Conservation (phyloP, 2,888 invertebrate genomes). For the Argyra leucocephala region DNA sequence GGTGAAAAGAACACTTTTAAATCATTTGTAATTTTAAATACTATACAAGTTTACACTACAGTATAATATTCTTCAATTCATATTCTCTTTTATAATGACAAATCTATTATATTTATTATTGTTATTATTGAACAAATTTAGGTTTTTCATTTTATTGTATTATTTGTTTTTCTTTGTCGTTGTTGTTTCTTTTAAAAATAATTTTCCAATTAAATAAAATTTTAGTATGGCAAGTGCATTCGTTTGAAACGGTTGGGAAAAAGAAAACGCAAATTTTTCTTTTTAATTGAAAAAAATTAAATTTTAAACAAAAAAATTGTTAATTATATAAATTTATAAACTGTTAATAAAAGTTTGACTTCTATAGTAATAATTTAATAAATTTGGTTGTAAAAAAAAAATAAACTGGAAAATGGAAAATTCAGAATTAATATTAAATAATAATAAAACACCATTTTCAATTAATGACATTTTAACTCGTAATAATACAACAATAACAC, state of each 20-base stretch:
- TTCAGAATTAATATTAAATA: constrained; percentile 16
- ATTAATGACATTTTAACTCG: constrained; percentile 62
- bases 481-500: constrained; percentile 30
- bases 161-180: no score
- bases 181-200: background rate
- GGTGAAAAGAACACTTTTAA: no score
- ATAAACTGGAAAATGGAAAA: constrained; percentile 7
- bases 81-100: background rate
- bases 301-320: constrained; percentile 12
- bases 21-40: no score
- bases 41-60: no score
- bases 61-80: background rate
- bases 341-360: constrained; percentile 11
- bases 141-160: background rate
- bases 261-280: background rate
- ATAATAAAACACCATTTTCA: constrained; percentile 55
- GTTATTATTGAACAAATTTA: background rate
- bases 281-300: background rate
- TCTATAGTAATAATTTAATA: constrained; percentile 16
- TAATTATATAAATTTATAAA: constrained; percentile 16
- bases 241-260: background rate
- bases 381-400: background rate
- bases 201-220: background rate
- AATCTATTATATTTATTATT: background rate
- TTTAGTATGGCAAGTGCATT: constrained; percentile 2